phyloP scores from a whole-genome alignment of 2,113 vertebrate genomes.

The Speoplatyrhinus poulsoni region DNA sequence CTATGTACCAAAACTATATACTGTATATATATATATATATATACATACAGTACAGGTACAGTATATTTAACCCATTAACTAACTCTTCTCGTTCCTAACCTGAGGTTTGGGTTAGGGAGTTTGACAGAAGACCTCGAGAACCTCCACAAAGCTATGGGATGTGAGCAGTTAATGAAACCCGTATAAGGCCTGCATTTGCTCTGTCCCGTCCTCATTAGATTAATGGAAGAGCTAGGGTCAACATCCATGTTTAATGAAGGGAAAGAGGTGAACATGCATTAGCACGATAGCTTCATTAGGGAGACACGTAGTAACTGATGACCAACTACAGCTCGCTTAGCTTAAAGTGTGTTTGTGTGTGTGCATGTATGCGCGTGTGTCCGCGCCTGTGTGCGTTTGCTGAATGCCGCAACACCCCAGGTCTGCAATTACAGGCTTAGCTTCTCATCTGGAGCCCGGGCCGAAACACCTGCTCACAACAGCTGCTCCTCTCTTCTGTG shows the following conservation, averaged over 20 bases:
- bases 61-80: no score
- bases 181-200: neutral
- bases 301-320: slow-evolving; percentile 31
- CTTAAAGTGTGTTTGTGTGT: slow-evolving; percentile 1
- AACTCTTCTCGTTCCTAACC: no score
- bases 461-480: slow-evolving; percentile 57
- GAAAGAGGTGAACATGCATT: slow-evolving; percentile 29
- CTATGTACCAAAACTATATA: no score
- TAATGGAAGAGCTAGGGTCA: slow-evolving; percentile 7
- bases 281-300: slow-evolving; percentile 44
- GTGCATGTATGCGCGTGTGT: slow-evolving; percentile 3
- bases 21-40: no score
- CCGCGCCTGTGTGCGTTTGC: slow-evolving; percentile 18
- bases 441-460: slow-evolving; percentile 48
- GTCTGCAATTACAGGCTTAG: slow-evolving; percentile 57
- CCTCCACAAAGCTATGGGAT: neutral
- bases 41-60: no score
- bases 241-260: slow-evolving; percentile 41
- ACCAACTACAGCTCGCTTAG: slow-evolving; percentile 31
- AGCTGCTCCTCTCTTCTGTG: slow-evolving; percentile 39
- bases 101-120: no score
- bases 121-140: no score
- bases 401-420: slow-evolving; percentile 25
- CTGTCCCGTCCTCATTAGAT: slow-evolving; percentile 1
- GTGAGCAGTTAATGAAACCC: neutral